A percentile compares a stretch with the other conserved stretches of the same genome.
Evolutionary conservation across 1,140 invertebrate genomes (phyloP).

Genomic region (Aphelenchoides besseyi): DNA sequence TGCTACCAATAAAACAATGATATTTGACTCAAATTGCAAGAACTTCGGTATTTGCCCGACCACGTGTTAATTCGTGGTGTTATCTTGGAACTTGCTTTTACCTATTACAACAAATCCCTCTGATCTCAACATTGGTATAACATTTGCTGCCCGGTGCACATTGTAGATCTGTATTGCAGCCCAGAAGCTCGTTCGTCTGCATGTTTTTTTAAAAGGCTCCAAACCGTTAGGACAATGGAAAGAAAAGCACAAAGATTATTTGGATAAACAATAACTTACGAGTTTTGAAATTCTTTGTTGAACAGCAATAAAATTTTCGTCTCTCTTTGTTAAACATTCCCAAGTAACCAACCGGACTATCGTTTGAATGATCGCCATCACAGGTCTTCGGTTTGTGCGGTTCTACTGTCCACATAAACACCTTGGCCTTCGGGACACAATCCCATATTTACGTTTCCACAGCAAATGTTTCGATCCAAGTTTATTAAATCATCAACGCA

Average conservation of each 20-base stretch:
- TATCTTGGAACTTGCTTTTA: too few species aligned
- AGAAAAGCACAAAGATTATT: constrained; percentile 18
- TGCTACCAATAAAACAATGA: too few species aligned
- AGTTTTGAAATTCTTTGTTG: constrained; percentile 29
- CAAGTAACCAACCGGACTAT: constrained; percentile 30
- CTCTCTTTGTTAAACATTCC: constrained; percentile 26
- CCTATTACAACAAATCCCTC: constrained; percentile 24
- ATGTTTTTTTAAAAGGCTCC: constrained; percentile 18
- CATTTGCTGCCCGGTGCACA: constrained; percentile 32
- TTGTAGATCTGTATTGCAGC: constrained; percentile 30
- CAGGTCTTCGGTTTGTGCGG: constrained; percentile 26
- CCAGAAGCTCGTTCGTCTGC: constrained; percentile 26
- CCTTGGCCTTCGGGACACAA: constrained; percentile 32
- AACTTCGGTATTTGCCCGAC: too few species aligned
- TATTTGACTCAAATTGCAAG: too few species aligned
- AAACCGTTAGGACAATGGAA: constrained; percentile 23
- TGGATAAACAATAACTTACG: constrained; percentile 18
- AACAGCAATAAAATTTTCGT: constrained; percentile 32
- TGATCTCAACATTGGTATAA: constrained; percentile 24
- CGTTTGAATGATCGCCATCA: constrained; percentile 10
- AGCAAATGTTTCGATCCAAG: constrained; percentile 21
- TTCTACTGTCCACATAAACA: constrained; percentile 30
- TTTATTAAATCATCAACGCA: constrained; percentile 33
- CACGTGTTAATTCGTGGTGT: too few species aligned
- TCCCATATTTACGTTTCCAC: constrained; percentile 29